Conservation (phyloP, 2,113 vertebrate genomes). For the Brachypodius melanocephalos region DNA sequence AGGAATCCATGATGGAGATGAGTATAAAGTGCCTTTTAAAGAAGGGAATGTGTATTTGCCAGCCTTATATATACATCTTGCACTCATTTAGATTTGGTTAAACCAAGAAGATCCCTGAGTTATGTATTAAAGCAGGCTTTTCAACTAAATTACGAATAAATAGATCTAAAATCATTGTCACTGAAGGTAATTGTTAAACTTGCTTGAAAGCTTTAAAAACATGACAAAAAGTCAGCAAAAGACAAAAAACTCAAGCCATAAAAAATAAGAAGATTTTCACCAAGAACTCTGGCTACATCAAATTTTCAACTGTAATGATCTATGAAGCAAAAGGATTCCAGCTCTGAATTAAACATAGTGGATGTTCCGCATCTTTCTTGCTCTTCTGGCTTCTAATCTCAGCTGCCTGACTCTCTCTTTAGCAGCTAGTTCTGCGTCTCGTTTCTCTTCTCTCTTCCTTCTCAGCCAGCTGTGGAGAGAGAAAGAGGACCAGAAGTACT, state of each 20-base stretch:
- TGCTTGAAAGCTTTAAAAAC: conserved; percentile 34
- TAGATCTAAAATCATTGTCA: conserved; percentile 28
- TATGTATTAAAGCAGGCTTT: conserved; percentile 41
- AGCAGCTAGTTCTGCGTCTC: conserved; percentile 80
- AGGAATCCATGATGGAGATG: conserved; percentile 14
- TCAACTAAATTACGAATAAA: conserved; percentile 36
- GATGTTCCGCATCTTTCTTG: conserved; percentile 80
- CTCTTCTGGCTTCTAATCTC: conserved; percentile 82
- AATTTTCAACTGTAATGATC: conserved; percentile 77
- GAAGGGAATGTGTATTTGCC: neutral
- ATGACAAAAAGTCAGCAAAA: conserved; percentile 28
- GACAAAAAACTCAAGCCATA: neutral
- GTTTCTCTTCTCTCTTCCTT: conserved; percentile 85
- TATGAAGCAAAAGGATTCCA: conserved; percentile 79
- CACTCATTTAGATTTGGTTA: neutral
- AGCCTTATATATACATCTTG: neutral
- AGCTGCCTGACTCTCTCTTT: conserved; percentile 84
- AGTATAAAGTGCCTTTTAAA: conserved; percentile 12
- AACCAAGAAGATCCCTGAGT: conserved; percentile 36
- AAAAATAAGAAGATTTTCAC: neutral
- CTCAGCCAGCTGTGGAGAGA: conserved; percentile 84
- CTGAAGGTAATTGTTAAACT: conserved; percentile 18
- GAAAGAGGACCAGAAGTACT: neutral
- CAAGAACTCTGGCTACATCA: conserved; percentile 43
- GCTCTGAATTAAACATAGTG: conserved; percentile 73